These are phyloP conservation scores for Agrochola macilenta DNA, from an alignment of 2,888 invertebrate genomes.

Conservation along the genomic window DNA sequence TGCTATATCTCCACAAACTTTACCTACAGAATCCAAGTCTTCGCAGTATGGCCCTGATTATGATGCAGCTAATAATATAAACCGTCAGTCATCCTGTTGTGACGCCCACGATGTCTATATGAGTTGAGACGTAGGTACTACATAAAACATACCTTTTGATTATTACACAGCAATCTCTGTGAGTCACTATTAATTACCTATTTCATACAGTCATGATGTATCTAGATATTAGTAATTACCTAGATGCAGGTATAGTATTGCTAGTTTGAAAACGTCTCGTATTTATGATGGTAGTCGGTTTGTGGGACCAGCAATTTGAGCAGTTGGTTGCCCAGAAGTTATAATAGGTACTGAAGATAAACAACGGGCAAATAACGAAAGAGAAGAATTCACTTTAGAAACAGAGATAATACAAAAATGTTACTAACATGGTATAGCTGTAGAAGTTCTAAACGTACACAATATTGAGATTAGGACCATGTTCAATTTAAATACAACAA, in stretches of 20 bases:
- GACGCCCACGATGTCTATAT: constrained; percentile 30
- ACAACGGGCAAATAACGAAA: neutral
- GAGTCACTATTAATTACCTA: constrained; percentile 41
- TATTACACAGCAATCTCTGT: constrained; percentile 24
- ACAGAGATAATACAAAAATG: neutral
- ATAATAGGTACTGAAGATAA: neutral
- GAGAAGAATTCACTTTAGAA: neutral
- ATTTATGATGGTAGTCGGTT: too few species aligned
- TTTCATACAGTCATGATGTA: constrained; percentile 14
- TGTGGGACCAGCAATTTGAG: neutral
- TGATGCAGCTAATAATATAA: constrained; percentile 23
- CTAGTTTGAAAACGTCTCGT: neutral
- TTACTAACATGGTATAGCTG: neutral
- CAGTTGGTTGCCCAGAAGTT: neutral
- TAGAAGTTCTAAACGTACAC: neutral
- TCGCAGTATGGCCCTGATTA: constrained; percentile 5
- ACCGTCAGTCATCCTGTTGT: constrained; percentile 27
- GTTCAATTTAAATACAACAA: constrained; percentile 52
- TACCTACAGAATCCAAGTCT: constrained; percentile 6
- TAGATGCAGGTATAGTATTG: neutral
- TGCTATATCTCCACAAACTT: neutral
- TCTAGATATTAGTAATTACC: constrained; percentile 6
- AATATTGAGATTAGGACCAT: constrained; percentile 37
- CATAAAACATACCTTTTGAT: constrained; percentile 18
- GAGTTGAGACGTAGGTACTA: constrained; percentile 8